These are phyloP conservation scores for Omphaloscelis lunosa DNA, from an alignment of 2,888 invertebrate genomes.

Conservation along the genomic window DNA sequence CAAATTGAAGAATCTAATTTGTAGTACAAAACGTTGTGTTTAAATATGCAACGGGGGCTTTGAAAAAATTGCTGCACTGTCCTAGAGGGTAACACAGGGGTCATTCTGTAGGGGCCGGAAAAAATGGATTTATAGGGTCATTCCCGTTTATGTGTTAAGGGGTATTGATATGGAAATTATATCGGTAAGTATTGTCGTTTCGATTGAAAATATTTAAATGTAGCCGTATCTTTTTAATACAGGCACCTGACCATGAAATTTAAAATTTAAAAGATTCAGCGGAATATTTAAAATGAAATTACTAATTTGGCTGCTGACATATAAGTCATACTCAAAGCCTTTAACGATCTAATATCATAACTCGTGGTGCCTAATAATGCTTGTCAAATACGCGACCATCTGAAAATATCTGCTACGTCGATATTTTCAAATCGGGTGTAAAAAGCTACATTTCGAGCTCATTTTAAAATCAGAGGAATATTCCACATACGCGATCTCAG, in stretches of 20 bases:
- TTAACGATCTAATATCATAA: background rate
- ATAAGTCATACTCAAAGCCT: background rate
- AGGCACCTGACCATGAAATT: background rate
- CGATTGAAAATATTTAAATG: conserved; percentile 15
- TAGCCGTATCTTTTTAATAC: conserved; percentile 1
- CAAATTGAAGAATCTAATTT: conserved; percentile 81
- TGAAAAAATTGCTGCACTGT: conserved; percentile 76
- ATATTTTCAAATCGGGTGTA: conserved; percentile 11
- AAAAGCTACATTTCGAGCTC: conserved; percentile 6
- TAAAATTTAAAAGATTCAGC: too few species aligned
- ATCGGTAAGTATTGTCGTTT: conserved; percentile 40
- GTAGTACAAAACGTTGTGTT: conserved; percentile 75
- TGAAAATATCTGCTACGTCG: background rate
- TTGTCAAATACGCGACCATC: background rate
- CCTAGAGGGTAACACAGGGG: conserved; percentile 69
- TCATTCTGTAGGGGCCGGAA: conserved; percentile 72
- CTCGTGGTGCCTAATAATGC: background rate
- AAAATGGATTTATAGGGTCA: conserved; percentile 69
- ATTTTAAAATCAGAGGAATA: conserved; percentile 31
- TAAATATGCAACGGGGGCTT: conserved; percentile 78
- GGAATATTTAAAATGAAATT: background rate
- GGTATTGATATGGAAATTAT: conserved; percentile 62
- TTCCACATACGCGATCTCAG: conserved; percentile 33
- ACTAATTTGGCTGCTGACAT: background rate
- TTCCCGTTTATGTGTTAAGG: conserved; percentile 56